Evolutionary conservation across 2,113 vertebrate species (phyloP).

Genomic region (Leptobrachium leishanense): DNA sequence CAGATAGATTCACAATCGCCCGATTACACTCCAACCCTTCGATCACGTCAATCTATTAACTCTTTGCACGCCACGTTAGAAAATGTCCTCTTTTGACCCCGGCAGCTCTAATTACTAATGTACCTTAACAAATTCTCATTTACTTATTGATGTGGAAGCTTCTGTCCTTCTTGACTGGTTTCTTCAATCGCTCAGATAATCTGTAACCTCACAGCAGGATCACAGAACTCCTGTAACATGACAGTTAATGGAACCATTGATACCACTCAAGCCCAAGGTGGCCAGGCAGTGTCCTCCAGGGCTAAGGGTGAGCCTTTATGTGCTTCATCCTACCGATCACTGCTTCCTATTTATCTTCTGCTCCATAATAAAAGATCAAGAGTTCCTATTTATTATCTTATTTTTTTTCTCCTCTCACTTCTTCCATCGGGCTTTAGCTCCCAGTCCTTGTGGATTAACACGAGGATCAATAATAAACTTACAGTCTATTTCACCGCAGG

Average conservation of each 20-base stretch:
- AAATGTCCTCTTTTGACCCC: neutral
- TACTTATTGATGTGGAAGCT: neutral
- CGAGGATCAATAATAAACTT: conserved; percentile 92
- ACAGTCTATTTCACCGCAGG: conserved; percentile 83
- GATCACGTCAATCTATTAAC: neutral
- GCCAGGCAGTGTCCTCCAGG: conserved; percentile 46
- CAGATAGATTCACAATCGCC: too few species aligned
- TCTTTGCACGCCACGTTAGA: neutral
- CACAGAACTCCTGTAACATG: neutral
- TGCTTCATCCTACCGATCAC: conserved; percentile 68
- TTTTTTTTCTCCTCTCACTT: conserved; percentile 76
- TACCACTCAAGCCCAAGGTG: neutral
- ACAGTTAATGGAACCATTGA: neutral
- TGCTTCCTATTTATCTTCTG: conserved; percentile 72
- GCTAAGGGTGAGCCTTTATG: conserved; percentile 70
- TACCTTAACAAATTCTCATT: neutral
- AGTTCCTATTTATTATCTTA: conserved; percentile 85
- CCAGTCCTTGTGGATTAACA: conserved; percentile 96
- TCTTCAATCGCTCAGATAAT: neutral
- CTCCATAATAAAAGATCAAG: conserved; percentile 84
- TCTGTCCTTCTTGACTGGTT: neutral
- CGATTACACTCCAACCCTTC: too few species aligned
- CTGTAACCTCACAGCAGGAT: neutral
- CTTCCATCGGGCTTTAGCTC: conserved; percentile 81
- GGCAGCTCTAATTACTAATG: neutral